Evolutionary conservation across 2,797 vertebrate species (phyloP).

Genomic region (Alca torda): DNA sequence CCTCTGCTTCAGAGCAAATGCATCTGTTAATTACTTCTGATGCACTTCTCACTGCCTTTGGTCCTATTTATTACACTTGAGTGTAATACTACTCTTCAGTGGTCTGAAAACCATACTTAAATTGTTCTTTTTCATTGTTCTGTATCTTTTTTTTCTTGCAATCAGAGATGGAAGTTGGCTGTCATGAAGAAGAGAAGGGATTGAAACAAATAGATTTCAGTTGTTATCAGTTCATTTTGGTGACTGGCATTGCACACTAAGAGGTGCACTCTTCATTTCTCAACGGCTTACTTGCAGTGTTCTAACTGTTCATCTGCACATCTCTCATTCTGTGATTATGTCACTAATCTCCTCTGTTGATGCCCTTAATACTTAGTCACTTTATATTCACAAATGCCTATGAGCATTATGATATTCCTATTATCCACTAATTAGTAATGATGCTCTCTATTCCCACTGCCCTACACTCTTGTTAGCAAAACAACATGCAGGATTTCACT

Average conservation of each 20-base stretch:
- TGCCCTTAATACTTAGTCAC: neutral
- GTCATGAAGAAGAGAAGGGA: neutral
- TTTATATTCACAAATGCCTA: neutral
- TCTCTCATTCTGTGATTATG: neutral
- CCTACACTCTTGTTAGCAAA: neutral
- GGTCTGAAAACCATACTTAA: neutral
- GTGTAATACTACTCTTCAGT: neutral
- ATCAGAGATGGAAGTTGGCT: neutral
- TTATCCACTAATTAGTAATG: neutral
- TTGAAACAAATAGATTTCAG: neutral
- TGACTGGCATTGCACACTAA: neutral
- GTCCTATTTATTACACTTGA: neutral
- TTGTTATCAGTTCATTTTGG: neutral
- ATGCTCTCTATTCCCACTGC: neutral
- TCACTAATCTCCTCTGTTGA: neutral
- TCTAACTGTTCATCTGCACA: neutral
- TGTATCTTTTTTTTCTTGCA: neutral
- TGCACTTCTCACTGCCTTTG: neutral
- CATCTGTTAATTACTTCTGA: neutral
- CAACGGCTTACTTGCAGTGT: neutral
- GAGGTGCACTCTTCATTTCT: neutral
- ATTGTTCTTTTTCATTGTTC: neutral
- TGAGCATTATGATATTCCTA: neutral
- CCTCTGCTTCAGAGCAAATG: neutral
- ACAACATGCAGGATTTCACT: neutral